These are phyloP conservation scores for Sesamia nonagrioides DNA, from an alignment of 1,140 invertebrate species.

Conservation along the genomic window DNA sequence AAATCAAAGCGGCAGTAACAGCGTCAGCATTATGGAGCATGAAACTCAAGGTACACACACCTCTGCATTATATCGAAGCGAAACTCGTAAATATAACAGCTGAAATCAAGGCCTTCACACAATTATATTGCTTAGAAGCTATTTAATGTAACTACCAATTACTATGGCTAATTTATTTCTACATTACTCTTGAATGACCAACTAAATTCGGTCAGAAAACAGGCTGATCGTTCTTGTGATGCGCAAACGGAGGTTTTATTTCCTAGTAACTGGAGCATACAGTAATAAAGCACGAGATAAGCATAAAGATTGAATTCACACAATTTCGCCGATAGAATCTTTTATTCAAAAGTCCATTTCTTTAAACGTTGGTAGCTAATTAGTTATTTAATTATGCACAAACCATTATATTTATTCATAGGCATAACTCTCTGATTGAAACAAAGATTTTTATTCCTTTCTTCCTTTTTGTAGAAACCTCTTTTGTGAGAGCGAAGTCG, in stretches of 20 bases:
- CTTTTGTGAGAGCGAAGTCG: no score
- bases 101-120: slow-evolving; percentile 2
- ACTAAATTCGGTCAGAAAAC: not conserved
- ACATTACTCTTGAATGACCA: no score
- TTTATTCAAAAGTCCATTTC: not conserved
- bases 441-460: no score
- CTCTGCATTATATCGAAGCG: not conserved
- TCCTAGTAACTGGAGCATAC: slow-evolving; percentile 1
- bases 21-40: slow-evolving; percentile 14
- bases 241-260: not conserved
- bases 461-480: no score
- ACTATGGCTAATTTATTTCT: not conserved
- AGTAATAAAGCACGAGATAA: not conserved
- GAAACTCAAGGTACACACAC: not conserved
- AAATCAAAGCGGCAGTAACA: slow-evolving; percentile 22
- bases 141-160: not conserved
- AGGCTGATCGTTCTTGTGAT: not conserved
- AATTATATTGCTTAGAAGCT: not conserved
- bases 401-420: no score
- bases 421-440: no score
- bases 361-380: not conserved
- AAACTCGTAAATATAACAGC: not conserved
- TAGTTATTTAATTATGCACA: not conserved
- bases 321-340: not conserved
- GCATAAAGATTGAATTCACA: not conserved